Evolutionary conservation across 2,888 invertebrate species (phyloP), one percentile per base, ranked within the genome.

Genomic region (Tricholauxania praeusta): DNA sequence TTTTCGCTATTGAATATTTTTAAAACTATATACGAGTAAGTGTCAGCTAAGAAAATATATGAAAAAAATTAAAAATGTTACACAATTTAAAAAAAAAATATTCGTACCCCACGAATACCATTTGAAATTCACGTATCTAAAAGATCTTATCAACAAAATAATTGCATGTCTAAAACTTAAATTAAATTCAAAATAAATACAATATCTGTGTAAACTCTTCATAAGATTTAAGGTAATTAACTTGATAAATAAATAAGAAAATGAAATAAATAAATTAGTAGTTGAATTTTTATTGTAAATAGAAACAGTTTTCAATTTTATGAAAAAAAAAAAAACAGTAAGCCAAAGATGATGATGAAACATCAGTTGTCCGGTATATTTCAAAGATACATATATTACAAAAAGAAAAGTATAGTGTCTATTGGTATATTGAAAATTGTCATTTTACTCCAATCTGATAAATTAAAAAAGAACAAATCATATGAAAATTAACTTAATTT

Each of bases 241-340:
- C 1, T 39, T 39, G 8, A 39, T 39, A 39, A 6, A 39, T 10
- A 39, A 39, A 39, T 39, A 39, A 39, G 8, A 64, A 51, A n/a
- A 52, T n/a, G 60, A 53, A 53, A 47, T 64, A 64, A 73, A 32
- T 59, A 57, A 63, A 69, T 59, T 63, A 63, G 70, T 70, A 70
- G 70, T 70, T 70, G 70, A 70, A 70, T 70, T 70, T 70, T 70
- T 70, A 70, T 62, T 70, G 63, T 70, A 70, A 70, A 70, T 63
- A 70, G 49, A 53, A 53, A 19, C 28, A 64, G 8, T 64, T 64
- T 32, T 53, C 66, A 51, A 66, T 51, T 66, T 53, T 52, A 62
- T 62, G 28, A 62, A 62, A 22, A 39, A 19, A 72, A 62, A 67
- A 70, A 52, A 71, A 52, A 12, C n/a, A 28, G 47, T 4, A 39